These are phyloP conservation scores for Eueides isabella DNA, from an alignment of 1,140 invertebrate genomes.

Conservation along the genomic window DNA sequence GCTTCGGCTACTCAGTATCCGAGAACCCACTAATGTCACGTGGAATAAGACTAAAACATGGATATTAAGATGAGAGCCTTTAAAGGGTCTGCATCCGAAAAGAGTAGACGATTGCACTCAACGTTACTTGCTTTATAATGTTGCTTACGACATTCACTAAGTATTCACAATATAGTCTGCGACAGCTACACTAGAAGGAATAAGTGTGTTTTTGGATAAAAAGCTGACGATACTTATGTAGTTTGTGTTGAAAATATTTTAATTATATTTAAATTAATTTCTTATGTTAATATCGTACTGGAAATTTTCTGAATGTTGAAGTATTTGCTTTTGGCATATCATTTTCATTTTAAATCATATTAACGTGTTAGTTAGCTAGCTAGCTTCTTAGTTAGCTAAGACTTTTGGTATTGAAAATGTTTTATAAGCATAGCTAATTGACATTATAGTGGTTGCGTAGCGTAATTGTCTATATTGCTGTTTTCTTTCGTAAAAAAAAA, in stretches of 20 bases:
- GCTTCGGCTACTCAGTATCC: slow-evolving; percentile 46
- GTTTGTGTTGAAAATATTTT: slow-evolving; percentile 9
- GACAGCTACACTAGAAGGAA: neutral
- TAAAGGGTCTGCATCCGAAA: slow-evolving; percentile 65
- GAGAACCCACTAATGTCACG: slow-evolving; percentile 65
- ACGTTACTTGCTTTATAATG: slow-evolving; percentile 43
- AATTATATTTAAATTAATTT: neutral
- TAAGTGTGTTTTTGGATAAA: slow-evolving; percentile 32
- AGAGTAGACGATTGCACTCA: slow-evolving; percentile 61
- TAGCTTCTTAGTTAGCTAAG: no score
- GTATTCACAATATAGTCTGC: slow-evolving; percentile 35
- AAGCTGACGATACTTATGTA: slow-evolving; percentile 16
- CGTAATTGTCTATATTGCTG: neutral
- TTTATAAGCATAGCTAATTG: neutral
- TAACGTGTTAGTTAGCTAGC: no score
- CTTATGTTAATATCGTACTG: slow-evolving; percentile 5
- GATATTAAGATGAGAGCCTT: slow-evolving; percentile 75
- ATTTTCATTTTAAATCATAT: neutral
- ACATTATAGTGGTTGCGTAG: neutral
- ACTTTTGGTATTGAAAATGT: neutral
- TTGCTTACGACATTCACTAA: slow-evolving; percentile 35
- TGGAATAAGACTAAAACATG: slow-evolving; percentile 75
- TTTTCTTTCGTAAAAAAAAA: neutral
- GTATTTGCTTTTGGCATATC: neutral
- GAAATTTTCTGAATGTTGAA: neutral